phyloP scores from a whole-genome alignment of 1,140 invertebrate species.

The Halyomorpha halys region DNA sequence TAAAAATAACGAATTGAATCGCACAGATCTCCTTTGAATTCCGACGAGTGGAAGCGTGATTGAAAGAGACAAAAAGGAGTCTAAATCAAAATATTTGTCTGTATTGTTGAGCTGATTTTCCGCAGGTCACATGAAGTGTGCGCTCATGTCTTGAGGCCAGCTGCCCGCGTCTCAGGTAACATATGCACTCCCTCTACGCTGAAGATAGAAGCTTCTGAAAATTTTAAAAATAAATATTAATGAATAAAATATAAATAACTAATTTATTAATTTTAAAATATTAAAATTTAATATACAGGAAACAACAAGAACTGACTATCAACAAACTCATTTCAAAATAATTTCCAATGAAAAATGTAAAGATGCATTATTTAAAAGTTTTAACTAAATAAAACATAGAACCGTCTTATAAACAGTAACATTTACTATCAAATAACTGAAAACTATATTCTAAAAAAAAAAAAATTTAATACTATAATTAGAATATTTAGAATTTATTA shows the following conservation, averaged over 20 bases:
- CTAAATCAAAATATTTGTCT: conserved; percentile 4
- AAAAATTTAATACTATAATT: too few relatives aligned
- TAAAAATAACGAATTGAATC: conserved; percentile 13
- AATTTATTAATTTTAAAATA: neutral
- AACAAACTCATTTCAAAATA: too few relatives aligned
- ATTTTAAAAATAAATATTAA: neutral
- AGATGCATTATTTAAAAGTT: too few relatives aligned
- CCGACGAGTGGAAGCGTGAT: conserved; percentile 15
- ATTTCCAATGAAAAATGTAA: too few relatives aligned
- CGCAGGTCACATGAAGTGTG: neutral
- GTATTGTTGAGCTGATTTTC: conserved; percentile 11
- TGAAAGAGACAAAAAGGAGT: conserved; percentile 12
- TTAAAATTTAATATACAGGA: too few relatives aligned
- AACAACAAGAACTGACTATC: too few relatives aligned
- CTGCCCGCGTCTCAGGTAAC: conserved; percentile 49
- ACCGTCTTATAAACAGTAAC: too few relatives aligned
- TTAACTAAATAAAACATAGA: too few relatives aligned
- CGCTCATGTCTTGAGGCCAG: conserved; percentile 40
- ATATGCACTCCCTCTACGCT: conserved; percentile 76
- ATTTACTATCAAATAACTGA: too few relatives aligned
- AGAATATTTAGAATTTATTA: too few relatives aligned
- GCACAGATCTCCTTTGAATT: conserved; percentile 16
- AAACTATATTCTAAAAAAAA: too few relatives aligned
- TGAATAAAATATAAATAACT: neutral
- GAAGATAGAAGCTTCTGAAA: conserved; percentile 83